phyloP scores from a whole-genome alignment of 2,888 invertebrate species.

The Drosophila barbarae region DNA sequence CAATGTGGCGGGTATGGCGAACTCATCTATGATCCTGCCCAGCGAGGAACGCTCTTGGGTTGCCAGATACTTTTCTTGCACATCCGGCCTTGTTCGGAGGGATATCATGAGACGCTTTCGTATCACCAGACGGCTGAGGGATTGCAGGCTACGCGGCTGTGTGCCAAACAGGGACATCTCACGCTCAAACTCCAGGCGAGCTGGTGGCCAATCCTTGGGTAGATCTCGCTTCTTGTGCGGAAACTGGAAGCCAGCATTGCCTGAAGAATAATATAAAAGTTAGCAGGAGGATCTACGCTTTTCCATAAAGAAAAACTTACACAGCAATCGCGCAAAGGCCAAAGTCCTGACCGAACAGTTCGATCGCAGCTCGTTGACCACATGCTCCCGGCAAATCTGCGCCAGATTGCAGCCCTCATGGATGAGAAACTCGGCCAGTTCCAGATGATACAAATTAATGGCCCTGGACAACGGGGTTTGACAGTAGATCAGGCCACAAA shows the following conservation, averaged over 20 bases:
- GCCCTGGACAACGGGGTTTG: constrained; percentile 86
- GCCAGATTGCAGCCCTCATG: constrained; percentile 77
- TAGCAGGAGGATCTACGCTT: neutral
- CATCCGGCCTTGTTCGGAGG: constrained; percentile 51
- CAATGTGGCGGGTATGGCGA: constrained; percentile 72
- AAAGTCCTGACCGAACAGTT: constrained; percentile 52
- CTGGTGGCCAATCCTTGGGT: constrained; percentile 41
- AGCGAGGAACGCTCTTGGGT: constrained; percentile 73
- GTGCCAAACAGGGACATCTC: constrained; percentile 53
- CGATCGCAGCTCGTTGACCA: constrained; percentile 69
- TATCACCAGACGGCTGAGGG: constrained; percentile 73
- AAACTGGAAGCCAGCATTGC: constrained; percentile 73
- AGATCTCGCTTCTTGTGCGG: constrained; percentile 45
- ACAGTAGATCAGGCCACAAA: constrained; percentile 78
- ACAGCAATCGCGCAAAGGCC: constrained; percentile 70
- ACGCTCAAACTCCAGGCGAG: constrained; percentile 55
- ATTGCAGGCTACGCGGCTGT: constrained; percentile 74
- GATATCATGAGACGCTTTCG: constrained; percentile 65
- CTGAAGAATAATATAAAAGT: constrained; percentile 44
- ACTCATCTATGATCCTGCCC: constrained; percentile 68
- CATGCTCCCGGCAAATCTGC: constrained; percentile 69
- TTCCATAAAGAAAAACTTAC: constrained; percentile 55
- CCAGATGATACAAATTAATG: constrained; percentile 75
- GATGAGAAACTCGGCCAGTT: constrained; percentile 76
- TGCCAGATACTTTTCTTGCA: constrained; percentile 58